These are phyloP conservation scores for Tridacna crocea DNA, from an alignment of 2,888 invertebrate species.

Conservation along the genomic window DNA sequence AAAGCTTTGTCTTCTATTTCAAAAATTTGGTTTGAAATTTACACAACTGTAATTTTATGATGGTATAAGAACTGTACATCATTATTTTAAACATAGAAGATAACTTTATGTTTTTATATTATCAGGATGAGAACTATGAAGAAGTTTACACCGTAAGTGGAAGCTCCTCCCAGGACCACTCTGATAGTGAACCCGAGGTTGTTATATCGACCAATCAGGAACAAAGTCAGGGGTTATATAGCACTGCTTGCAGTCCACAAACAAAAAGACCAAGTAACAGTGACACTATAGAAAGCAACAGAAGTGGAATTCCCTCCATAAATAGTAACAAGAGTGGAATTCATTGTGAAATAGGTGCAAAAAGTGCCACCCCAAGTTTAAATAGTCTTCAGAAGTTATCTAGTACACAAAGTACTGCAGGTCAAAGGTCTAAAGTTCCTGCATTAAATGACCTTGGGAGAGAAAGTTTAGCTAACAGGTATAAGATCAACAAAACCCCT, in stretches of 20 bases:
- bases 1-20: too few species aligned
- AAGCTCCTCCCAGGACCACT: constrained; percentile 65
- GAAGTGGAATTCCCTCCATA: constrained; percentile 9
- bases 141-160: constrained; percentile 77
- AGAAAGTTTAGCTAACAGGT: constrained; percentile 49
- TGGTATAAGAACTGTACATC: too few species aligned
- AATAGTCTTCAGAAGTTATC: constrained; percentile 9
- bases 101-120: too few species aligned
- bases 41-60: too few species aligned
- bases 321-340: constrained; percentile 21
- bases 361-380: neutral
- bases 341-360: neutral
- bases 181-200: constrained; percentile 64
- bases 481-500: constrained; percentile 54
- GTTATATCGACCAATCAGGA: constrained; percentile 22
- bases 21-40: too few species aligned
- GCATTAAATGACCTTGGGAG: constrained; percentile 49
- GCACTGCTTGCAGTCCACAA: neutral
- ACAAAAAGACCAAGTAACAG: neutral
- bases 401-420: neutral
- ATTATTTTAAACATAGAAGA: too few species aligned
- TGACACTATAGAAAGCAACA: constrained; percentile 32
- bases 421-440: constrained; percentile 50
- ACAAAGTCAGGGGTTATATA: constrained; percentile 9
- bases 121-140: constrained; percentile 73